A percentile compares a stretch with the other conserved stretches of the same genome.
Conservation (phyloP, 2,797 vertebrate genomes). For the Todus mexicanus region DNA sequence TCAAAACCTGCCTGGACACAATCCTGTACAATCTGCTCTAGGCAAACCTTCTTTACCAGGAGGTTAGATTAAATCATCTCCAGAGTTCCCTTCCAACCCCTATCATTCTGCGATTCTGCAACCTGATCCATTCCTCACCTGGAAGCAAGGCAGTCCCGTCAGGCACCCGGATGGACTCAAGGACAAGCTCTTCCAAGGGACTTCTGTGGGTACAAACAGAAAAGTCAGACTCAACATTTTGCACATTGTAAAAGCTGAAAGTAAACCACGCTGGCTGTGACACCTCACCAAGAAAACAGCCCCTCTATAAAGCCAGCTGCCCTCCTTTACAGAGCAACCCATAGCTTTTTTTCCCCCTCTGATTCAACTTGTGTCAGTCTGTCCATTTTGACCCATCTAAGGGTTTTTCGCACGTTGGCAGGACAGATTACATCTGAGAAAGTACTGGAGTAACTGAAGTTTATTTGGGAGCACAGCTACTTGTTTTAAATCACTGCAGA, state of each 20-base stretch:
- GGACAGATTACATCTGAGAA: background rate
- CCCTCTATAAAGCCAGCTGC: background rate
- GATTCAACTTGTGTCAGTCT: background rate
- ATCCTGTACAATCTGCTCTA: background rate
- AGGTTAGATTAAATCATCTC: background rate
- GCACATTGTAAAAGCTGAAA: background rate
- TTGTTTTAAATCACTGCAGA: conserved; percentile 38
- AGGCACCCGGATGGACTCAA: background rate
- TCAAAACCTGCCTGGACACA: background rate
- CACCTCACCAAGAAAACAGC: background rate
- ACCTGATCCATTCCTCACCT: conserved; percentile 18
- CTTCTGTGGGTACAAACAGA: conserved; percentile 22
- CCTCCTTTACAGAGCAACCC: background rate
- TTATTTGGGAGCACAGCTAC: conserved; percentile 23
- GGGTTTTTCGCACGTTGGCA: background rate
- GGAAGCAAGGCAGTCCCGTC: background rate
- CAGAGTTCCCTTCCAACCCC: background rate
- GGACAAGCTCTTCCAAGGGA: background rate
- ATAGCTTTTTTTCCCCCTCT: background rate
- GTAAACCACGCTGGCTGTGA: background rate
- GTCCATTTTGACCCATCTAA: background rate
- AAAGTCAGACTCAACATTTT: background rate
- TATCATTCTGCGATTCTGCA: background rate
- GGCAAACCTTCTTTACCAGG: background rate
- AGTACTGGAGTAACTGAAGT: background rate